phyloP scores from a whole-genome alignment of 1,140 invertebrate genomes.

The Pararge aegeria region DNA sequence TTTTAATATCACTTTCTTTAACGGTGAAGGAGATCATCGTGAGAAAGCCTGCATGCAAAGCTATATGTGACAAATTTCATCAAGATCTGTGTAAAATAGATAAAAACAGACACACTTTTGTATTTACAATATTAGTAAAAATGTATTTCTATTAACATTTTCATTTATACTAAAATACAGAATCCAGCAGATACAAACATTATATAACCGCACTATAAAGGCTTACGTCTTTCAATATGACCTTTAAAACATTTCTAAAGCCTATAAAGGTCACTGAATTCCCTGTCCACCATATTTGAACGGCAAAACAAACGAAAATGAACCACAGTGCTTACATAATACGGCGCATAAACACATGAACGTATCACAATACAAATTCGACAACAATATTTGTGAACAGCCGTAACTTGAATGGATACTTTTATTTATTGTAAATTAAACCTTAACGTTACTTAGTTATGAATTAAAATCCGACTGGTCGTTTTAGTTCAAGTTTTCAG shows the following conservation, averaged over 20 bases:
- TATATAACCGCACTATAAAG: too few relatives aligned
- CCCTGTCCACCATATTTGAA: slow-evolving; percentile 9
- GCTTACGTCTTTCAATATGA: slow-evolving; percentile 13
- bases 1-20: too few relatives aligned
- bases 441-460: not conserved
- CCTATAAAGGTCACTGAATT: slow-evolving; percentile 14
- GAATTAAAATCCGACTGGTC: not conserved
- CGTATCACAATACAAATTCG: not conserved
- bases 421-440: slow-evolving; percentile 11
- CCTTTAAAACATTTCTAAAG: slow-evolving; percentile 15
- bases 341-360: not conserved
- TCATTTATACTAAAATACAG: too few relatives aligned
- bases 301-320: slow-evolving; percentile 1
- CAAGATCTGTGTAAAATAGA: too few relatives aligned
- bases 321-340: not conserved
- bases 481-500: slow-evolving; percentile 8
- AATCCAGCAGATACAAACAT: too few relatives aligned
- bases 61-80: too few relatives aligned
- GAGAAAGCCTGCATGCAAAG: too few relatives aligned
- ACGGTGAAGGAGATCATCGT: too few relatives aligned
- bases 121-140: too few relatives aligned
- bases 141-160: too few relatives aligned
- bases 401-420: not conserved
- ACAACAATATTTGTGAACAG: not conserved
- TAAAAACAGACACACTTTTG: too few relatives aligned